phyloP scores from a whole-genome alignment of 2,797 vertebrate species.

The Chromis chromis region DNA sequence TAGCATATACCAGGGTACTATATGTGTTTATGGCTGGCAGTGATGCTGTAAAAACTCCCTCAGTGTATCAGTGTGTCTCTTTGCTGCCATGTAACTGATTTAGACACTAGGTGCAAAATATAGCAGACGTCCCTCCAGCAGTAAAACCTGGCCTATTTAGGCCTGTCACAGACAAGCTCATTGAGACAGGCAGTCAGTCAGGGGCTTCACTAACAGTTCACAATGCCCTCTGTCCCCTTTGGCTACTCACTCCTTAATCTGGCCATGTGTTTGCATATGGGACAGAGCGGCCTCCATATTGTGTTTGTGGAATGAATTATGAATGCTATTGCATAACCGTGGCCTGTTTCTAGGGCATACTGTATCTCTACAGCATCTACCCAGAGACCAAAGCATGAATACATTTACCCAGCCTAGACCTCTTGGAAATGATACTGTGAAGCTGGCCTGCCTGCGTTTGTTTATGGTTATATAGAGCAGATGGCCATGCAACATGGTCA shows the following conservation, averaged over 20 bases:
- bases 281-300: constrained; percentile 77
- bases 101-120: constrained; percentile 63
- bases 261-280: constrained; percentile 72
- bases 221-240: constrained; percentile 66
- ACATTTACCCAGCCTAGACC: constrained; percentile 65
- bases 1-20: neutral
- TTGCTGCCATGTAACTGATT: constrained; percentile 54
- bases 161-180: constrained; percentile 57
- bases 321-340: constrained; percentile 78
- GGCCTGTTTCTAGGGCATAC: constrained; percentile 70
- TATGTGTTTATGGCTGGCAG: constrained; percentile 34
- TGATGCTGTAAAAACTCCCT: constrained; percentile 37
- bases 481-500: constrained; percentile 82
- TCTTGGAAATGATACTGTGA: constrained; percentile 73
- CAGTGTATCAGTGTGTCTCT: constrained; percentile 46
- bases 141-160: constrained; percentile 69
- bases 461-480: constrained; percentile 84
- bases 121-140: constrained; percentile 59
- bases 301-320: constrained; percentile 82
- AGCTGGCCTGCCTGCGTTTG: constrained; percentile 77
- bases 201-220: constrained; percentile 47
- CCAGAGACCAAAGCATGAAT: constrained; percentile 74
- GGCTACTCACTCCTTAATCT: constrained; percentile 62
- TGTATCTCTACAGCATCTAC: constrained; percentile 74
- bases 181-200: constrained; percentile 58